Conservation (phyloP, 1,140 invertebrate species). For the Calliphora vicina region DNA sequence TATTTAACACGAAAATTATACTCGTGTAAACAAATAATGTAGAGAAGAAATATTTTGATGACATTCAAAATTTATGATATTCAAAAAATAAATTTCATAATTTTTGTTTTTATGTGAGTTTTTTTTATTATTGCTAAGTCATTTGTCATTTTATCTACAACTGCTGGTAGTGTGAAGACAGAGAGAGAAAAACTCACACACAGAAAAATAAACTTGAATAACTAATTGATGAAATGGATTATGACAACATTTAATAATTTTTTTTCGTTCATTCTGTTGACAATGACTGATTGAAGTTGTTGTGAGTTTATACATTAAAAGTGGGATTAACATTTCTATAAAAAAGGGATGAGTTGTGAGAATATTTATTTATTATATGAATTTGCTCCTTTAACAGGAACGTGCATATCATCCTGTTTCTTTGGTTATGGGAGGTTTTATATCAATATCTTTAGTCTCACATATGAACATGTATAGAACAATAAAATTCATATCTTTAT, state of each 20-base stretch:
- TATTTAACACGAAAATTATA: neutral
- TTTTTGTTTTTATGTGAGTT: neutral
- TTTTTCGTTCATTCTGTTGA: neutral
- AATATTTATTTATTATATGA: neutral
- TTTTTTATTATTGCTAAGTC: neutral
- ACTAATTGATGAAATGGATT: conserved; percentile 34
- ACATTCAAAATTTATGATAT: conserved; percentile 3
- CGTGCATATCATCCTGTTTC: neutral
- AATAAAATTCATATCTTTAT: neutral
- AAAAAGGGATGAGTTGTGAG: conserved; percentile 10
- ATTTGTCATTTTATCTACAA: neutral
- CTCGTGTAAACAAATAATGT: neutral
- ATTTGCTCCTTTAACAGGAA: neutral
- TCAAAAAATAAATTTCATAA: conserved; percentile 3
- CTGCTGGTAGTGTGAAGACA: neutral
- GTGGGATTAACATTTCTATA: neutral
- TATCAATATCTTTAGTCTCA: neutral
- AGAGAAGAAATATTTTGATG: neutral
- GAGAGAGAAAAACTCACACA: too few species aligned
- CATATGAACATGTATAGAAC: neutral
- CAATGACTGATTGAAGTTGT: conserved; percentile 30
- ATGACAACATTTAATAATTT: conserved; percentile 29
- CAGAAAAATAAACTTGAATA: conserved; percentile 20
- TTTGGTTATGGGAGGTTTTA: neutral
- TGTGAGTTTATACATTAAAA: neutral